Evolutionary conservation across 2,113 vertebrate genomes (phyloP), one percentile per base, ranked within the genome.

Genomic region (Chloropsis hardwickii): DNA sequence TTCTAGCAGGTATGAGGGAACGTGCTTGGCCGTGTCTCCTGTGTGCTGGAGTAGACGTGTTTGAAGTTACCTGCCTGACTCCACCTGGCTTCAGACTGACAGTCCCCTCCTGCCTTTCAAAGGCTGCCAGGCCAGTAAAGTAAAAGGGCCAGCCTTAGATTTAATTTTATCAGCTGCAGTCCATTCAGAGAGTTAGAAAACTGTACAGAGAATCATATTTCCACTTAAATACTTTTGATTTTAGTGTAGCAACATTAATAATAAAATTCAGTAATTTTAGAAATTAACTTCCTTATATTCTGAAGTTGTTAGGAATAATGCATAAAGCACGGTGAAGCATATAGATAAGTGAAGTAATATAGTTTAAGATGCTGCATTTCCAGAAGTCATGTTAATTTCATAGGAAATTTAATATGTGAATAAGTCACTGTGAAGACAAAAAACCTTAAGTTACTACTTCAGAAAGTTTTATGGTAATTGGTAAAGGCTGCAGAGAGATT

Each of bases 391-490:
- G 58, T 74, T 91, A 88, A 88, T 92, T 89, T 95, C 72, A 54
- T 82, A 90, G 79, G 61, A 96, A 94, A 95, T 96, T 79, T 92
- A 96, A 90, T 97, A 85, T 84, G 66, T 87, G 94, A 97, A 87
- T 92, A 94, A 95, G 88, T 97, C 51, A 65, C 56, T 88, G 33
- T 58, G 74, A 89, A 90, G 60, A 83, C 48, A 80, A 91, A 91
- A 96, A 69, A 82, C 33, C 71, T 44, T 91, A 96, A 93, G 77
- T 94, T 66, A 92, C 65, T 90, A 70, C 48, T 94, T 93, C 5
- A 61, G 19, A 83, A 86, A 73, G 20, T 84, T 78, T 91, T 95
- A 66, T 86, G n/a, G 74, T 71, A 50, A 70, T 27, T 77, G 71
- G 19, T 77, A 7, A 73, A 47, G 40, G 14, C 80, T 92, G 44